Evolutionary conservation across 2,797 vertebrate species (phyloP).

Genomic region (Lepus townsendii): DNA sequence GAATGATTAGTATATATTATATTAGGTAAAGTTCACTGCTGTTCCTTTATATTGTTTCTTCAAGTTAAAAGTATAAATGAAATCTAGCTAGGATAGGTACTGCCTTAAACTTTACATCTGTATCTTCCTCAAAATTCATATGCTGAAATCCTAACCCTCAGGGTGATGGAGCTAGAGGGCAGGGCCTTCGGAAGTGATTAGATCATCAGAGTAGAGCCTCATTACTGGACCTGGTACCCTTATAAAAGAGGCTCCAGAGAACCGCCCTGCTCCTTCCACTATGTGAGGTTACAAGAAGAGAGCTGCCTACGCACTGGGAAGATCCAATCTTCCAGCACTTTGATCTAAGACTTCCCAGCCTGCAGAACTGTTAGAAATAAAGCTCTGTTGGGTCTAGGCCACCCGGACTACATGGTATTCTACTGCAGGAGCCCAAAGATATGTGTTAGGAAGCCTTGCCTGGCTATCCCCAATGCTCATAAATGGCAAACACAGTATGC

Average conservation of each 20-base stretch:
- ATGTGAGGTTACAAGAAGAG: not conserved
- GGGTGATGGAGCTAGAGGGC: not conserved
- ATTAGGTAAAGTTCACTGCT: constrained; percentile 7
- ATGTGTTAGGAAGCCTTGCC: not conserved
- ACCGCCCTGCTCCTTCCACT: not conserved
- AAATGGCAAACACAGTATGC: not conserved
- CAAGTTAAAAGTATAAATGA: constrained; percentile 50
- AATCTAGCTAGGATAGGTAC: not conserved
- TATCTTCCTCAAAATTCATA: not conserved
- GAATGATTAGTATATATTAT: not conserved
- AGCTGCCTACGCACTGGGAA: not conserved
- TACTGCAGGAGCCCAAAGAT: not conserved
- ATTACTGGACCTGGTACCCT: not conserved
- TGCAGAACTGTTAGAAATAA: not conserved
- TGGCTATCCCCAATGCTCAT: not conserved
- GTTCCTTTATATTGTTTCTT: constrained; percentile 52
- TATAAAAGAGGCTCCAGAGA: not conserved
- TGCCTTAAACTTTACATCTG: not conserved
- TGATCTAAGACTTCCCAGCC: not conserved
- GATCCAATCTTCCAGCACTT: not conserved
- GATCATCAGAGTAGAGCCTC: not conserved
- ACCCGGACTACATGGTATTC: not conserved
- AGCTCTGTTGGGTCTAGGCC: not conserved
- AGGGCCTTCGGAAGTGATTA: not conserved
- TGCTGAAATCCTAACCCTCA: not conserved